These are phyloP conservation scores for Haemorhous mexicanus DNA, from an alignment of 2,113 vertebrate species.

Conservation along the genomic window DNA sequence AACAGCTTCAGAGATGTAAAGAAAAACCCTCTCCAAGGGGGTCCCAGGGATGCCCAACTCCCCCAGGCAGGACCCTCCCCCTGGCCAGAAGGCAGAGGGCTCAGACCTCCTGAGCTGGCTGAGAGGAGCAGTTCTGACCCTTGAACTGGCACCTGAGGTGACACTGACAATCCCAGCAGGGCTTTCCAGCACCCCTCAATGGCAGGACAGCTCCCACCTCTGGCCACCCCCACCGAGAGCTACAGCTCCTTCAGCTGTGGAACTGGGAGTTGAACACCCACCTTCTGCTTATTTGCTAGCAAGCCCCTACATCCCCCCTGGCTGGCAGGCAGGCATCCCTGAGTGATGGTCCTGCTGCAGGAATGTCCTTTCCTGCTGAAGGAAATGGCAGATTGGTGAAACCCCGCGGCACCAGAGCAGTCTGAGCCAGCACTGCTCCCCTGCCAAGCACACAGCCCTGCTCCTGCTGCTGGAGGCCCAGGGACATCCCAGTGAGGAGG, in stretches of 20 bases:
- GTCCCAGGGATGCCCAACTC: too few species aligned
- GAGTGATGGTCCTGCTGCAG: not conserved
- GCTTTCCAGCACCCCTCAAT: not conserved
- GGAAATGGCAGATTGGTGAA: not conserved
- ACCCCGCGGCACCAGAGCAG: not conserved
- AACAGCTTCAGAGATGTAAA: not conserved
- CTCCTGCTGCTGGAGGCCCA: not conserved
- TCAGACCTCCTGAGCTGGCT: not conserved
- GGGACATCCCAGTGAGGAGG: not conserved
- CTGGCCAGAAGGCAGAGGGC: too few species aligned
- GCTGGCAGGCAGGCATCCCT: not conserved
- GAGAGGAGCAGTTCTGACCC: not conserved
- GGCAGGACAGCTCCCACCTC: not conserved
- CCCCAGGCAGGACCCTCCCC: fast-evolving
- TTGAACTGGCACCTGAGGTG: not conserved
- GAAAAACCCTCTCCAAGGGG: not conserved
- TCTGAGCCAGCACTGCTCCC: not conserved
- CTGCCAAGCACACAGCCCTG: not conserved
- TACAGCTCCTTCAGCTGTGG: not conserved
- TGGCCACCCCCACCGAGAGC: not conserved
- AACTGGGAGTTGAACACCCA: too few species aligned
- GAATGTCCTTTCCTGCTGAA: not conserved
- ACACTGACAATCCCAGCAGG: not conserved
- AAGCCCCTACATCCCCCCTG: not conserved
- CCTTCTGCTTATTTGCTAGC: not conserved